A percentile compares a stretch with the other conserved stretches of the same genome.
phyloP scores from a whole-genome alignment of 92 coral and sea anemone species.

The Zoanthus gigantus region DNA sequence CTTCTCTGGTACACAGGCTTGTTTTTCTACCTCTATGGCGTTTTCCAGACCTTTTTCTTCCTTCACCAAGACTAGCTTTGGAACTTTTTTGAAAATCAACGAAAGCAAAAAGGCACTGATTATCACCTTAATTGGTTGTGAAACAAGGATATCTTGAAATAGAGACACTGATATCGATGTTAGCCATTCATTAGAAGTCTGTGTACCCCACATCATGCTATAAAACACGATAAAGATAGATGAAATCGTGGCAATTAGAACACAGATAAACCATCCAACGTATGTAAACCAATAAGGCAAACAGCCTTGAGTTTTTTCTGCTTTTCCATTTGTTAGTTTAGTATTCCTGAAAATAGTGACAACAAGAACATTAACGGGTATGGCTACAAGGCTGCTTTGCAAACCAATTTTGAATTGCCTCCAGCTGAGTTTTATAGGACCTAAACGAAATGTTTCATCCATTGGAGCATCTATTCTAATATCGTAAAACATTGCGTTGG shows the following conservation, averaged over 20 bases:
- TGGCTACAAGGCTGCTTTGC: constrained; percentile 74
- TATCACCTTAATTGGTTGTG: constrained; percentile 78
- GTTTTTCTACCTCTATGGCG: not conserved
- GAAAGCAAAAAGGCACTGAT: constrained; percentile 72
- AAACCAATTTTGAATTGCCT: constrained; percentile 78
- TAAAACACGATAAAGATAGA: constrained; percentile 72
- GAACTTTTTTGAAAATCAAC: constrained; percentile 66
- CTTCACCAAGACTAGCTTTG: constrained; percentile 41
- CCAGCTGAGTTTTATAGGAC: constrained; percentile 80
- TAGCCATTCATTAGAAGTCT: constrained; percentile 85
- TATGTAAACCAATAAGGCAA: constrained; percentile 60
- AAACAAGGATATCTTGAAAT: constrained; percentile 73
- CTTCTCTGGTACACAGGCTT: constrained; percentile 22
- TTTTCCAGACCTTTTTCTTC: not conserved
- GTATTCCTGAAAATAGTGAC: constrained; percentile 73
- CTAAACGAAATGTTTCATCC: constrained; percentile 64
- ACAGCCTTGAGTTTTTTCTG: constrained; percentile 17
- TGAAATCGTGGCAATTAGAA: constrained; percentile 46
- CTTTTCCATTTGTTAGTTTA: constrained; percentile 27
- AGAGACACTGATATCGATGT: constrained; percentile 79
- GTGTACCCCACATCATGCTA: constrained; percentile 85
- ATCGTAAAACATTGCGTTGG: constrained; percentile 84
- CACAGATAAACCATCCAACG: constrained; percentile 74
- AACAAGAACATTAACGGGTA: constrained; percentile 73
- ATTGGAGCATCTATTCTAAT: constrained; percentile 40